Evolutionary conservation across 2,113 vertebrate genomes (phyloP), one percentile per base, ranked within the genome.

Genomic region (Panthera leo): DNA sequence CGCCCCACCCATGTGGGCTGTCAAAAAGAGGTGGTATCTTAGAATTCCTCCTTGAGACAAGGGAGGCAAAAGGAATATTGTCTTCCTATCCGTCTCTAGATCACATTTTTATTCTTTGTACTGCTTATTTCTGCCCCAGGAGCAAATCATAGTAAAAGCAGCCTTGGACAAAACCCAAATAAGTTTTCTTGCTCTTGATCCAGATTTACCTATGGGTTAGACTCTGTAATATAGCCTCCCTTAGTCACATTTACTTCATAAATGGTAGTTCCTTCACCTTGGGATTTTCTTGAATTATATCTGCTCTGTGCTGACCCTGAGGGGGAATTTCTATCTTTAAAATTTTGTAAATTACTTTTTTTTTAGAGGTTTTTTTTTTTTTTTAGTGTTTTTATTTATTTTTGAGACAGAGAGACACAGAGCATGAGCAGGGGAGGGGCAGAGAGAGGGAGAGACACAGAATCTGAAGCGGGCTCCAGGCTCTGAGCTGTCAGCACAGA

Each of bases 181-280:
- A n/a, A 92, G 68, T 79, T 84, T 92, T 45, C 61, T 94, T 92
- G 31, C 10, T 19, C 29, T 14, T 79, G 53, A 73, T 58, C 25
- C 70, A 65, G 45, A 58, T 79, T 95, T 83, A 61, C 29, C 42
- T 58, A 45, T 87, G 39, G n/a, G 71, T 68, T 78, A 55, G 61
- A 86, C 25, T 92, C 83, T 63, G 55, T 76, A 19, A 23, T 71
- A 15, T n/a, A 94, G 27, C 42, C 67, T 93, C 34, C 53, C 12
- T 87, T 91, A 79, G 42, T 95, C 75, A 79, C 53, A 71, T 93
- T 95, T 86, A 78, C 68, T 55, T 89, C 92, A 68, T 71, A 89
- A 89, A 19, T 76, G 48, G 63, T 75, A 21, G 21, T 68, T 87
- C 31, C 31, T 84, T 97, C n/a, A 71, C 15, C 51, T 85, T 79